Base-by-base conservation (phyloP, 2,113 vertebrate species). In the Oryzias celebensis region DNA sequence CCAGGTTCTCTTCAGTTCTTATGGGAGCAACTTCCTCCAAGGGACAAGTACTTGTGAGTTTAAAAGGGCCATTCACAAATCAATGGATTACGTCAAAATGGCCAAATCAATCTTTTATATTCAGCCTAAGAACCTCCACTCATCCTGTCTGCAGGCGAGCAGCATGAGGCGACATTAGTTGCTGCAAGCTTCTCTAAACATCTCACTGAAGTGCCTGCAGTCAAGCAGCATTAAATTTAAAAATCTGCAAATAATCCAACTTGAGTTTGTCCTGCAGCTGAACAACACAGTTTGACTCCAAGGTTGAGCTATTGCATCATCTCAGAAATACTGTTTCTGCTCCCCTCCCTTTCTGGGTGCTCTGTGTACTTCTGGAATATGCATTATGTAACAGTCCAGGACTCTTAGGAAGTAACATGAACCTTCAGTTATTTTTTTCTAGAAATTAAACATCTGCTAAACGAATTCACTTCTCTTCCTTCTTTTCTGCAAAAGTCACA, bases 401-500 rank as follows among this genome's bases (percentile, higher is more conserved):
- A 59, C 49, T 71, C 53, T 18, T 2, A 17, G 26, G n/a, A 3
- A 44, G 61, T 43, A 47, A 44, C 44, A 15, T 42, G 36, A 62
- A 69, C 71, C 53, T 71, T 77, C 78, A 48, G 65, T 57, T 41
- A 4, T 56, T 24, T 66, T 78, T 42, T 52, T 18, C 7, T 26
- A 17, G 58, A 68, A 63, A 64, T 12, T 49, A 62, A 65, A 26
- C 62, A 24, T 68, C 52, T 62, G 28, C 48, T 64, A 54, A 44
- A 24, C 41, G 62, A 53, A 53, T 75, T n/a, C 28, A 64, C 48
- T 58, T 26, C n/a, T 53, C 62, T 78, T 54, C 14, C 15, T 2
- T 46, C 51, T 64, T 44, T 44, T 61, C 72, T 74, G 73, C 59
- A 67, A 22, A 63, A 67, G 58, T 58, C 61, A 43, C 24, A 46